phyloP scores from a whole-genome alignment of 2,797 vertebrate genomes.

The Rallus crepitans region DNA sequence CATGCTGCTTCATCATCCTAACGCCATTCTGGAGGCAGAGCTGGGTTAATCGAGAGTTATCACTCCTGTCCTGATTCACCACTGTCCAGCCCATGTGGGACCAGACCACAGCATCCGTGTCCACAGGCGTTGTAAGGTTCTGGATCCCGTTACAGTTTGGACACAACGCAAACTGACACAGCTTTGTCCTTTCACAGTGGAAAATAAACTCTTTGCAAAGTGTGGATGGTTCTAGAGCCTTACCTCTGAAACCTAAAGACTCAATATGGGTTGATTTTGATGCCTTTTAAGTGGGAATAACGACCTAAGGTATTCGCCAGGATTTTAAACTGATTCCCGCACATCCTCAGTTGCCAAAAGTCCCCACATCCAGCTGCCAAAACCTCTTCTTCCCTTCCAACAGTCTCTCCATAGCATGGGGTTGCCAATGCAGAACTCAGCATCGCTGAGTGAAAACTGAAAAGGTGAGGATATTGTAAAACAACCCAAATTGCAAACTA shows the following conservation, averaged over 20 bases:
- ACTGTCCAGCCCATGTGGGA: fast-evolving
- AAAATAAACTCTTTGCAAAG: slow-evolving; percentile 7
- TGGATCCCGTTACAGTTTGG: background rate
- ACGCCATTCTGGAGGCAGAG: background rate
- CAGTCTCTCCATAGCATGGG: slow-evolving; percentile 20
- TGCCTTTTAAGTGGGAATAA: slow-evolving; percentile 41
- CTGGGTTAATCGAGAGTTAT: background rate
- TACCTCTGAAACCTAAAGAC: slow-evolving; percentile 42
- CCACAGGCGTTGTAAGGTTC: background rate
- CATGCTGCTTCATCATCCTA: background rate
- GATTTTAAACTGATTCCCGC: background rate
- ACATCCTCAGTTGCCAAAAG: slow-evolving; percentile 30
- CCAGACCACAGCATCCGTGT: fast-evolving
- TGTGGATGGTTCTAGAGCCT: background rate
- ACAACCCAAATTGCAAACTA: slow-evolving; percentile 9
- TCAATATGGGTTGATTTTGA: slow-evolving; percentile 11
- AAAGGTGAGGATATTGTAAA: slow-evolving; percentile 55
- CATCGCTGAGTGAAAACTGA: slow-evolving; percentile 30
- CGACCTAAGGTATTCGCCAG: slow-evolving; percentile 26
- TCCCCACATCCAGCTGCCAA: slow-evolving; percentile 23
- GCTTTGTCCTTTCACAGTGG: background rate
- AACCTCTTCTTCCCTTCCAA: slow-evolving; percentile 54
- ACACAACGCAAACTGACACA: background rate
- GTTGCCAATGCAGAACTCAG: slow-evolving; percentile 40
- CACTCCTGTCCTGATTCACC: background rate